Percentiles rank a stretch among this genome's conserved stretches.
Evolutionary conservation across 2,113 vertebrate species (phyloP).

Genomic region (Trachemys scripta): DNA sequence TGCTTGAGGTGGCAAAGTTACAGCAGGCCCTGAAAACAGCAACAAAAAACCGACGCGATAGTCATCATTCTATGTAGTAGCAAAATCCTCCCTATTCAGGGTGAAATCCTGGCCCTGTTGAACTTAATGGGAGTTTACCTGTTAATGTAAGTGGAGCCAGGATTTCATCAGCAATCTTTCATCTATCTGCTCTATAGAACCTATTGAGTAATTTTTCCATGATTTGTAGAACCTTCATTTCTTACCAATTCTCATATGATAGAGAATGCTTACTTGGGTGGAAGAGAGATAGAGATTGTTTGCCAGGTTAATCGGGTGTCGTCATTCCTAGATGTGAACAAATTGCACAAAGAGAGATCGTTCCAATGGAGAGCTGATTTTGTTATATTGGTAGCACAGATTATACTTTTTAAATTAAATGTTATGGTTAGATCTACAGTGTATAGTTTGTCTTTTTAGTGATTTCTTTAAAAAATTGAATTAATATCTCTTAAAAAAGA

Average conservation of each 20-base stretch:
- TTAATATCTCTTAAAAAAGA: neutral
- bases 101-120: neutral
- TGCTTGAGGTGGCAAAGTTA: too few species aligned
- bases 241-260: neutral
- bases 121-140: rapidly evolving
- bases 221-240: neutral
- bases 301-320: neutral
- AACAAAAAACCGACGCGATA: neutral
- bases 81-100: neutral
- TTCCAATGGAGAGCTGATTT: neutral
- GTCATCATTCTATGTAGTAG: neutral
- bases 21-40: neutral
- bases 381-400: neutral
- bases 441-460: neutral
- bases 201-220: neutral
- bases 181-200: neutral
- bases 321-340: neutral
- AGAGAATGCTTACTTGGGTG: neutral
- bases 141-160: neutral
- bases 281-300: neutral
- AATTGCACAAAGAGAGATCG: neutral
- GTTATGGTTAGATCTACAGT: neutral
- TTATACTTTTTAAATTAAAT: neutral
- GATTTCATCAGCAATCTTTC: neutral
- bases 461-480: neutral